phyloP scores from a whole-genome alignment of 2,113 vertebrate genomes.

The Prunella fulvescens region DNA sequence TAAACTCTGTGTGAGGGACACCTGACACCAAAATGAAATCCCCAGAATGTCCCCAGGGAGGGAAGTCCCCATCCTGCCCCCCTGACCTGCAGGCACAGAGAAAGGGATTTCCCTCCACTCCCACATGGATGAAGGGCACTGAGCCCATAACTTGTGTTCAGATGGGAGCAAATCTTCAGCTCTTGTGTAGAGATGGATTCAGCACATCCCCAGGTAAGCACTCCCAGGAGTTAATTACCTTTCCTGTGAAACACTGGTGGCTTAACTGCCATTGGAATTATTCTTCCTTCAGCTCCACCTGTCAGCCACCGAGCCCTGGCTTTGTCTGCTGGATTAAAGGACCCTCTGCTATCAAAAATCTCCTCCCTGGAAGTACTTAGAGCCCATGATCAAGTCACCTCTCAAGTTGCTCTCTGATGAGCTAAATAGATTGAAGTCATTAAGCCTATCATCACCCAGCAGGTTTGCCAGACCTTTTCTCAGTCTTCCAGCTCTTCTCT shows the following conservation, averaged over 20 bases:
- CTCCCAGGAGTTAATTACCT: constrained; percentile 40
- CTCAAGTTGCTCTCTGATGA: constrained; percentile 54
- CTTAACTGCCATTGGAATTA: constrained; percentile 23
- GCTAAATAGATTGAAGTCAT: constrained; percentile 53
- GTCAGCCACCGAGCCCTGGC: not conserved
- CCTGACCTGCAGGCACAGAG: accelerated
- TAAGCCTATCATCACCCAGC: constrained; percentile 47
- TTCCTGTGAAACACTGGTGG: not conserved
- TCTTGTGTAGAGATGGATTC: not conserved
- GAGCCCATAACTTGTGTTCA: not conserved
- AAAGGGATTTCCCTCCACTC: not conserved
- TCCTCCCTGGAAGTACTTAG: constrained; percentile 34
- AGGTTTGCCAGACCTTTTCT: constrained; percentile 29
- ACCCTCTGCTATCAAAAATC: constrained; percentile 53
- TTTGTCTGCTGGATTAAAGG: constrained; percentile 56
- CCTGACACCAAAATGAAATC: not conserved
- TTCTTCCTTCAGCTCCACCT: constrained; percentile 10
- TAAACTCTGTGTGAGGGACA: not conserved
- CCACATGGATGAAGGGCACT: not conserved
- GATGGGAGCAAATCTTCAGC: not conserved
- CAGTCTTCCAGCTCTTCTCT: constrained; percentile 32
- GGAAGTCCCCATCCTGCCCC: not conserved
- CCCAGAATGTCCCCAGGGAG: not conserved
- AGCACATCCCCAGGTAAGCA: not conserved
- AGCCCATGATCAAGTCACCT: constrained; percentile 47